Conservation (phyloP, 1,140 invertebrate genomes). For the Tetranychus urticae region DNA sequence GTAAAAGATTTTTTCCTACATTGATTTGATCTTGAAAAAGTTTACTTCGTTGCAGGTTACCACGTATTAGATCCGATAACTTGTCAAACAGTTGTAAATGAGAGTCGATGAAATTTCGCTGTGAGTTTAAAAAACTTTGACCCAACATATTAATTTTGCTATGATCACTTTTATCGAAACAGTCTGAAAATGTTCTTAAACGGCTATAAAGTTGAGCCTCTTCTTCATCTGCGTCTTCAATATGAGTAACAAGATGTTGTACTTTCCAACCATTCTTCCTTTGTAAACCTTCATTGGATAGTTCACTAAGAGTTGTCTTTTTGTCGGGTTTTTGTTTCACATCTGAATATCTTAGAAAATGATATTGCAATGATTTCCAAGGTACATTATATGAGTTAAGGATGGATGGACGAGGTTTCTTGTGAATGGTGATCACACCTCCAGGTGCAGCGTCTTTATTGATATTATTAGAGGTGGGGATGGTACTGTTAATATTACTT, state of each 20-base stretch:
- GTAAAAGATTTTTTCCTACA: conserved; percentile 58
- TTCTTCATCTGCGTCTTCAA: conserved; percentile 57
- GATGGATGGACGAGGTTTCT: conserved; percentile 4
- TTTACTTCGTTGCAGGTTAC: conserved; percentile 79
- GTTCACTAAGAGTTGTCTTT: conserved; percentile 52
- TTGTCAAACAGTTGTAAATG: background rate
- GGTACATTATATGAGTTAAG: background rate
- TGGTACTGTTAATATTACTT: background rate
- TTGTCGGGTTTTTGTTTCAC: conserved; percentile 63
- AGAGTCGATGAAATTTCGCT: background rate
- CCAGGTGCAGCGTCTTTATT: background rate
- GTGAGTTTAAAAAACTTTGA: background rate
- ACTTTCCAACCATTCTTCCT: conserved; percentile 89
- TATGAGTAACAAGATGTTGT: conserved; percentile 65
- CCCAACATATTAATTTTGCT: background rate
- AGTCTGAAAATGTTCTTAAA: conserved; percentile 7
- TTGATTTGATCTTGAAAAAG: conserved; percentile 71
- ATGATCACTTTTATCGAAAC: conserved; percentile 5
- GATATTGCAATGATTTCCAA: conserved; percentile 32
- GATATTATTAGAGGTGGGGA: background rate
- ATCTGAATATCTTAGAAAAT: conserved; percentile 66
- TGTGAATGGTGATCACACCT: background rate
- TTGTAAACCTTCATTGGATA: conserved; percentile 65
- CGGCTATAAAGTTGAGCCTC: conserved; percentile 1
- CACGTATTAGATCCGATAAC: conserved; percentile 29